Base-by-base conservation (phyloP, 2,113 vertebrate genomes). In the Oceanodroma tethys region DNA sequence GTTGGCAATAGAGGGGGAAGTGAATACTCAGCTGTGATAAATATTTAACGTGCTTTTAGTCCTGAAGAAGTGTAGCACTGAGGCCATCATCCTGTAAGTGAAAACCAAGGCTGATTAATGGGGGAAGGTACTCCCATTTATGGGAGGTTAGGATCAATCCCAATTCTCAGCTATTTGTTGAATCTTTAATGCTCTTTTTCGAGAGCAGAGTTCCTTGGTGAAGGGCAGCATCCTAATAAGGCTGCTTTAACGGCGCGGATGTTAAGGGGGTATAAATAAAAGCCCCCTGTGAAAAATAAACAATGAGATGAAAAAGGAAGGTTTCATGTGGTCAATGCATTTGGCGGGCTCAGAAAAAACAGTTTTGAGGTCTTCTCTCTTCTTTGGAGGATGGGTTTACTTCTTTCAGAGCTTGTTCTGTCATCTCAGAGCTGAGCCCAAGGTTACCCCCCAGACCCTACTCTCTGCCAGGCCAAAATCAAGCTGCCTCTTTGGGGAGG, bases 41-140 rank as follows among this genome's bases (percentile, higher is more conserved):
- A 98, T 98, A 98, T 97, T 98, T 98, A 97, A 97, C 93, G 34
- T 96, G 97, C 97, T 98, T 97, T 98, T 98, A 98, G 97, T 91
- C 81, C 94, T 93, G 82, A 97, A 97, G 93, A 95, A 96, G 88
- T 91, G 87, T 94, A 96, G 96, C 92, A 89, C 94, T 75, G 82
- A 97, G 88, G 93, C 92, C 74, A 90, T 96, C 96, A 88, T 96
- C 95, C 95, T 93, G 95, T 94, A 96, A 97, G 94, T 88, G 91
- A 95, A 97, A 97, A 96, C 95, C 95, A 88, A 92, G 91, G 91
- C 74, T 97, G 97, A 98, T 97, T 97, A 97, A 98, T 98, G 97
- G 97, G 97, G 72, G 92, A 94, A 96, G 84, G 94, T 91, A 89
- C 97, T 97, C 95, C 95, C 97, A 90, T 96, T 97, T 97, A 97